Conservation (phyloP, 1,140 invertebrate species). For the Drosophila tsacasi region DNA sequence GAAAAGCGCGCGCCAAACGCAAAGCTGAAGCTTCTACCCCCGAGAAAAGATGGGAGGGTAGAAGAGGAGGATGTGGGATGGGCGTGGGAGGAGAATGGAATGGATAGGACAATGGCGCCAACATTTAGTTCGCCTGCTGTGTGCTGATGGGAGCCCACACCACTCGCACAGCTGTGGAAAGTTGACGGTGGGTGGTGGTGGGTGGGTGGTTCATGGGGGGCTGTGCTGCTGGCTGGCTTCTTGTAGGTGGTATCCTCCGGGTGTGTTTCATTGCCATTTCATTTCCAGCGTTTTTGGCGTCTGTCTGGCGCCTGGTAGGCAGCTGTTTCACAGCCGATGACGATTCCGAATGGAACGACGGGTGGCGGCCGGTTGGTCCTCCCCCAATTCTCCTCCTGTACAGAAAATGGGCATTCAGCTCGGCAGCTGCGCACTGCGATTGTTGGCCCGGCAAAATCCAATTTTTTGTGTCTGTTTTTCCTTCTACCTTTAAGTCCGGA, state of each 20-base stretch:
- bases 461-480: constrained; percentile 6
- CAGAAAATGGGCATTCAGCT: constrained; percentile 55
- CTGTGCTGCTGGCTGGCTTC: neutral
- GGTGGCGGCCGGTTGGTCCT: constrained; percentile 10
- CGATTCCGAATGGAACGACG: constrained; percentile 47
- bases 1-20: constrained; percentile 61
- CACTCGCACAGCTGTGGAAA: constrained; percentile 40
- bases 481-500: constrained; percentile 6
- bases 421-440: constrained; percentile 47
- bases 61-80: neutral
- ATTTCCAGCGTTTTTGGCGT: constrained; percentile 53
- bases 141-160: constrained; percentile 54
- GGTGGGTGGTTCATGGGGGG: constrained; percentile 4
- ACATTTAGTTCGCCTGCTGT: constrained; percentile 50
- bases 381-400: neutral
- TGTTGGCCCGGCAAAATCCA: constrained; percentile 56
- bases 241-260: constrained; percentile 21
- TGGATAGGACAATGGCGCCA: constrained; percentile 61
- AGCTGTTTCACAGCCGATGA: constrained; percentile 68
- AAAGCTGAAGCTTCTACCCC: constrained; percentile 36
- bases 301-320: constrained; percentile 80
- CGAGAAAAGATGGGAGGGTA: constrained; percentile 20
- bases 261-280: constrained; percentile 77
- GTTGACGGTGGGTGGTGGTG: constrained; percentile 4
- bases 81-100: constrained; percentile 3